Percentiles rank a stretch among this genome's conserved stretches.
phyloP scores from a whole-genome alignment of 2,888 invertebrate species.

The Agonopterix heracliana region DNA sequence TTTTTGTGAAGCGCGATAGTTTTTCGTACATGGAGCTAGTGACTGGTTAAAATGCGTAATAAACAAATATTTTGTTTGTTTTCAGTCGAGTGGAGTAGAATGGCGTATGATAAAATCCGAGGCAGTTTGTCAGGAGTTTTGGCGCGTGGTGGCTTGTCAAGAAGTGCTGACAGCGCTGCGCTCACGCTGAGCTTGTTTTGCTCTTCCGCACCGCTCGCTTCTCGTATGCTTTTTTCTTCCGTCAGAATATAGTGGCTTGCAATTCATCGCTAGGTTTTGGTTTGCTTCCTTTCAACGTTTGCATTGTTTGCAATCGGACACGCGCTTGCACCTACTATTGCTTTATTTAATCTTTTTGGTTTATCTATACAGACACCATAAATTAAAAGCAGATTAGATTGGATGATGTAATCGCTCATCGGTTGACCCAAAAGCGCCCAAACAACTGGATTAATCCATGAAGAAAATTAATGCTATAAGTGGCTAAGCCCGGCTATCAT shows the following conservation, averaged over 20 bases:
- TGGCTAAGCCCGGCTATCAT: slow-evolving; percentile 57
- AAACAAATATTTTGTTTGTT: slow-evolving; percentile 43
- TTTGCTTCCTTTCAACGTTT: slow-evolving; percentile 47
- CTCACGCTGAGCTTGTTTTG: slow-evolving; percentile 27
- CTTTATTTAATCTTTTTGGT: too few relatives aligned
- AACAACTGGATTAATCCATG: slow-evolving; percentile 32
- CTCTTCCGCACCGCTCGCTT: slow-evolving; percentile 6
- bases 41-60: slow-evolving; percentile 14
- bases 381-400: too few relatives aligned
- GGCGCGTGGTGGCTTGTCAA: slow-evolving; percentile 38
- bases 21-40: background rate
- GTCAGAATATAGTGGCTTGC: slow-evolving; percentile 39
- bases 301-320: slow-evolving; percentile 48
- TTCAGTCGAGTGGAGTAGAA: slow-evolving; percentile 24
- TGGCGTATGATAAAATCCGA: slow-evolving; percentile 36
- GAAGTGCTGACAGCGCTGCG: slow-evolving; percentile 40
- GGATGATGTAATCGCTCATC: too few relatives aligned
- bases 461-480: slow-evolving; percentile 54
- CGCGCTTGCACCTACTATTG: slow-evolving; percentile 29
- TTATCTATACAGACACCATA: too few relatives aligned
- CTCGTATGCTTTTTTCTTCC: slow-evolving; percentile 29
- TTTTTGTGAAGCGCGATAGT: slow-evolving; percentile 42
- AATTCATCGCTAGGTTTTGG: slow-evolving; percentile 51
- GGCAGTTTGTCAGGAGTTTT: slow-evolving; percentile 44
- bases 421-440: too few relatives aligned